phyloP scores from a whole-genome alignment of 2,113 vertebrate genomes.

The Colistium nudipinnis region DNA sequence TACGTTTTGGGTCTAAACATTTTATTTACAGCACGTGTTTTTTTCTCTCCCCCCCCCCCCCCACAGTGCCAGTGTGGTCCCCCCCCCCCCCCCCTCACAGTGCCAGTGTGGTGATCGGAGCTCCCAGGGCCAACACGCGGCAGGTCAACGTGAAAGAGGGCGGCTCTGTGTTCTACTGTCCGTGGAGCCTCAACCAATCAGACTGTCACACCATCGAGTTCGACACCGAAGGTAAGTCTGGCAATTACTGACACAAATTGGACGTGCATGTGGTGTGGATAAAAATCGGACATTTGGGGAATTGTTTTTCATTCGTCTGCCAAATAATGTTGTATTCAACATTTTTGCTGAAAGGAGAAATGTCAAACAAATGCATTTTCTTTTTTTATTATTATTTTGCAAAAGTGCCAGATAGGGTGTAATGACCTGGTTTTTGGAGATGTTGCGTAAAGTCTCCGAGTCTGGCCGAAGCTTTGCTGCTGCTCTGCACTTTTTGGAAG shows the following conservation, averaged over 20 bases:
- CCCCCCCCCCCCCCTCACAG: conserved; percentile 76
- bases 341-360: not conserved
- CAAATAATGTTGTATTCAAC: not conserved
- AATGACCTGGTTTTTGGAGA: conserved; percentile 3
- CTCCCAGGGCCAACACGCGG: conserved; percentile 88
- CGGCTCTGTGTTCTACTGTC: conserved; percentile 90
- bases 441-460: conserved; percentile 9
- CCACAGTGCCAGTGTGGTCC: conserved; percentile 85
- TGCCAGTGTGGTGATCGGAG: conserved; percentile 88
- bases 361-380: not conserved
- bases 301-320: not conserved
- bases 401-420: not conserved
- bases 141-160: conserved; percentile 84
- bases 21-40: conserved; percentile 23
- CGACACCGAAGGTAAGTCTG: conserved; percentile 83
- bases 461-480: conserved; percentile 8
- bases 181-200: conserved; percentile 80
- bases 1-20: not conserved
- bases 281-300: not conserved
- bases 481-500: conserved; percentile 11
- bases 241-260: not conserved
- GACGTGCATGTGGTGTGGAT: not conserved
- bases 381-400: not conserved
- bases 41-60: conserved; percentile 23
- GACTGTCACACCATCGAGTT: conserved; percentile 82